Percentiles rank a stretch among this genome's conserved stretches.
These are phyloP conservation scores for Capitella teleta DNA, from an alignment of 1,140 invertebrate species.

Conservation along the genomic window DNA sequence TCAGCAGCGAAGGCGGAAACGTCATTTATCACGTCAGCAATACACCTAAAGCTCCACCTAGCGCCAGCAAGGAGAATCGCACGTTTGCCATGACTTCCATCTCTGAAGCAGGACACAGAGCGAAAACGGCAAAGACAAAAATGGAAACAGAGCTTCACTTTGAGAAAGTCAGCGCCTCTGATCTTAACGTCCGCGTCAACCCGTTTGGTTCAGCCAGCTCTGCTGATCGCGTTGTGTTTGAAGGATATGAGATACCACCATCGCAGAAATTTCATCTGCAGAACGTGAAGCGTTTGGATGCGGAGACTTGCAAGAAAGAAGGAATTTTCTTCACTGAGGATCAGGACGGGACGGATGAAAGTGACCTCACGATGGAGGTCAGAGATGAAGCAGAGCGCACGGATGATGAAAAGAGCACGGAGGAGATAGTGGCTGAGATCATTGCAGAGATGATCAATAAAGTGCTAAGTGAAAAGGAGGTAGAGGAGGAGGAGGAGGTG, in stretches of 20 bases:
- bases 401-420: conserved; percentile 3
- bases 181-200: conserved; percentile 34
- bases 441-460: conserved; percentile 49
- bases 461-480: conserved; percentile 21
- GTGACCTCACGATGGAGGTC: conserved; percentile 14
- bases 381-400: conserved; percentile 9
- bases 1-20: conserved; percentile 74
- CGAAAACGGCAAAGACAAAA: conserved; percentile 15
- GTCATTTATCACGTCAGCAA: conserved; percentile 67
- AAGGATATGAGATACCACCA: conserved; percentile 18
- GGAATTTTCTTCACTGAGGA: conserved; percentile 33
- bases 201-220: conserved; percentile 37
- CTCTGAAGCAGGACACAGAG: conserved; percentile 15
- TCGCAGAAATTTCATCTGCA: conserved; percentile 14
- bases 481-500: neutral
- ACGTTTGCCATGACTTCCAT: conserved; percentile 29
- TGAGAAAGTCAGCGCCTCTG: conserved; percentile 27
- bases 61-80: conserved; percentile 23
- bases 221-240: conserved; percentile 30
- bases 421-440: conserved; percentile 47
- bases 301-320: conserved; percentile 36
- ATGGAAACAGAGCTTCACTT: conserved; percentile 24
- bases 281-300: conserved; percentile 26
- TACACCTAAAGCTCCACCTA: conserved; percentile 10
- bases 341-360: conserved; percentile 13